Conservation (phyloP, 1,140 invertebrate species). For the Drosophila carrolli region DNA sequence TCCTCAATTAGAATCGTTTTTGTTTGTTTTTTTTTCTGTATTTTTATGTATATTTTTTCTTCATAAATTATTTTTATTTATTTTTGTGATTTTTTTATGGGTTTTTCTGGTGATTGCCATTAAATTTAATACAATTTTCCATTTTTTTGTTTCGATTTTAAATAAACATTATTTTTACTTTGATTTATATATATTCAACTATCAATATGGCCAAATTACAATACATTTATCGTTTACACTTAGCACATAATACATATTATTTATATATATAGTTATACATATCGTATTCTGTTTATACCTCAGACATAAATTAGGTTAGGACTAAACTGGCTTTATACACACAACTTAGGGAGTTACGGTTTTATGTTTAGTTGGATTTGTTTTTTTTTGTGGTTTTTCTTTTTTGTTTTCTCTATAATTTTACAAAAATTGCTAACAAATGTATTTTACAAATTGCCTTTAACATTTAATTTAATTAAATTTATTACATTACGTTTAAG, state of each 20-base stretch:
- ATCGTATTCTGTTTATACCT: conserved; percentile 57
- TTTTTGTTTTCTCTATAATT: conserved; percentile 48
- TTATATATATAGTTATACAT: conserved; percentile 45
- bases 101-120: conserved; percentile 82
- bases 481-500: conserved; percentile 45
- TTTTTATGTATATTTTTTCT: conserved; percentile 74
- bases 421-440: conserved; percentile 62
- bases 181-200: conserved; percentile 80
- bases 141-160: conserved; percentile 51
- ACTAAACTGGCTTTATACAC: conserved; percentile 72
- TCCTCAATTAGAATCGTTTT: conserved; percentile 67
- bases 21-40: conserved; percentile 45
- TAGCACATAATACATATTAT: conserved; percentile 64
- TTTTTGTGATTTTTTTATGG: conserved; percentile 70
- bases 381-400: conserved; percentile 17
- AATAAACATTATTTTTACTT: conserved; percentile 68
- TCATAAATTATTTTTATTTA: conserved; percentile 84
- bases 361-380: conserved; percentile 27
- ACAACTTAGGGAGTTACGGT: conserved; percentile 64
- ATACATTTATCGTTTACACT: conserved; percentile 80
- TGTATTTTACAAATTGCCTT: conserved; percentile 79
- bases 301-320: conserved; percentile 75
- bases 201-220: conserved; percentile 84
- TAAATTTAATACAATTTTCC: conserved; percentile 76
- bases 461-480: conserved; percentile 79